Evolutionary conservation across 2,888 invertebrate genomes (phyloP).

Genomic region (Platycheirus albimanus): DNA sequence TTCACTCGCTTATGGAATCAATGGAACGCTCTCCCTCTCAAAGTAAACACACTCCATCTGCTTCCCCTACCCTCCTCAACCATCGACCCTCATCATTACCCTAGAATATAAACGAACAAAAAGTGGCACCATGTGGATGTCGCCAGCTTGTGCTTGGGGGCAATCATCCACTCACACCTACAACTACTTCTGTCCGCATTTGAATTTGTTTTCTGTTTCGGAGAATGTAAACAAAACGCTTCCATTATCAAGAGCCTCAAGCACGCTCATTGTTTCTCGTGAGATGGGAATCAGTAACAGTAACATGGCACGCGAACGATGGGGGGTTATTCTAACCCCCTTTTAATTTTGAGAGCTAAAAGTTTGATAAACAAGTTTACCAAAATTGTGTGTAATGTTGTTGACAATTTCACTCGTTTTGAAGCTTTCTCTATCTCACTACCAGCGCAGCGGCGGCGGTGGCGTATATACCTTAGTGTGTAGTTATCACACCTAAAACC

Average conservation of each 20-base stretch:
- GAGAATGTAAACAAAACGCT: constrained; percentile 61
- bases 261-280: constrained; percentile 50
- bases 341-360: constrained; percentile 29
- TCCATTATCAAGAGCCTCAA: constrained; percentile 34
- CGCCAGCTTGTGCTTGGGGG: constrained; percentile 2
- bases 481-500: constrained; percentile 67
- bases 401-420: constrained; percentile 34
- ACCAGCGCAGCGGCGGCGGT: constrained; percentile 29
- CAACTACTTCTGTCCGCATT: too few relatives aligned
- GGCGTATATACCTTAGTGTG: constrained; percentile 4
- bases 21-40: constrained; percentile 31
- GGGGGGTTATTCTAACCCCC: constrained; percentile 23
- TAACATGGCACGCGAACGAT: constrained; percentile 45
- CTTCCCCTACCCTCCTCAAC: constrained; percentile 7
- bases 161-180: neutral
- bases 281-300: constrained; percentile 46
- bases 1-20: constrained; percentile 37
- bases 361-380: constrained; percentile 62
- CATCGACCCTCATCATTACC: neutral
- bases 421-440: constrained; percentile 62
- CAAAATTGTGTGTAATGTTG: constrained; percentile 51
- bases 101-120: constrained; percentile 42
- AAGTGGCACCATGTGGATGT: constrained; percentile 47
- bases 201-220: constrained; percentile 37
- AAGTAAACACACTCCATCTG: constrained; percentile 55